A percentile compares a stretch with the other conserved stretches of the same genome.
Evolutionary conservation across 2,113 vertebrate species (phyloP).

Genomic region (Podilymbus podiceps): DNA sequence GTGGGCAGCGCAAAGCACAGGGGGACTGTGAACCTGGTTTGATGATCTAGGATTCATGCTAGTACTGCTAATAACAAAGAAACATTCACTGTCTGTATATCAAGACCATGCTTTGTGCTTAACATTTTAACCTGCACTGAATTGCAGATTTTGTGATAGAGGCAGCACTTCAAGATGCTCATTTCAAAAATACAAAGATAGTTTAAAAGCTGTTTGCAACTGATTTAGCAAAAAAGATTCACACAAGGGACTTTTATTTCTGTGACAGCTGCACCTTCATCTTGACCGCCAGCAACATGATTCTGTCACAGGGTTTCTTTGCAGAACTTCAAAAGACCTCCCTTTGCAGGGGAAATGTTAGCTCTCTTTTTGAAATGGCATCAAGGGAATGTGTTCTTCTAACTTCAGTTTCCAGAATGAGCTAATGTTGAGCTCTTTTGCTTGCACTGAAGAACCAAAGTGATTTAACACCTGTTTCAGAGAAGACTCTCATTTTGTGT

Average conservation of each 20-base stretch:
- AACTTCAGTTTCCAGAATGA: background rate
- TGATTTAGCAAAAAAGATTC: background rate
- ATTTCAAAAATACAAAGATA: background rate
- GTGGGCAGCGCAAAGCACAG: background rate
- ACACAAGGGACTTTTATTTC: background rate
- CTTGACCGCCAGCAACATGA: background rate
- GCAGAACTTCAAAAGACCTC: background rate
- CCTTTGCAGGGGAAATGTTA: background rate
- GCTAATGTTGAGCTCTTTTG: background rate
- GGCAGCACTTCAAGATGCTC: background rate
- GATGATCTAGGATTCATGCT: background rate
- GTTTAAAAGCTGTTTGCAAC: constrained; percentile 46
- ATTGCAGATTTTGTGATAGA: constrained; percentile 48
- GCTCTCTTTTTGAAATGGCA: background rate
- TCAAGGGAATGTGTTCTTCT: background rate
- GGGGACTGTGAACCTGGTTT: background rate
- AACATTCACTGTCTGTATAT: background rate
- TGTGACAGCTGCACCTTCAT: background rate
- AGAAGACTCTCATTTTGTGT: background rate
- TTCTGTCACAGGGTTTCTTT: background rate
- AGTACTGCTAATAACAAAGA: background rate
- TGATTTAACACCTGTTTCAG: background rate
- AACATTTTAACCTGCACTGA: background rate
- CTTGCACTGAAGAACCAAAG: background rate
- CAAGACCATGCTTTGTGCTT: constrained; percentile 16